Conservation (phyloP, 2,113 vertebrate species). For the Nicator chloris region DNA sequence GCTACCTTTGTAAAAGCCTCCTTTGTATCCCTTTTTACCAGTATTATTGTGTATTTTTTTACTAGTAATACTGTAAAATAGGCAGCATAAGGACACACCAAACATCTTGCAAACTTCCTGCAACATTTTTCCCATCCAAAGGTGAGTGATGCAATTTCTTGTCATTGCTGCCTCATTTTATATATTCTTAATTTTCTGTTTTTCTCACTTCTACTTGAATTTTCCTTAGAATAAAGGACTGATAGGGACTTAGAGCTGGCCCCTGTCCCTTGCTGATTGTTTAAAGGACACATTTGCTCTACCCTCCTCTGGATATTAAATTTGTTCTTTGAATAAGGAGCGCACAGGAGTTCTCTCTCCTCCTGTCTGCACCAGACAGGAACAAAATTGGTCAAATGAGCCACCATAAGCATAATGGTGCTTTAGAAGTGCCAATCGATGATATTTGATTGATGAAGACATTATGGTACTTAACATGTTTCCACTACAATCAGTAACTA, state of each 20-base stretch:
- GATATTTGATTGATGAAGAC: conserved; percentile 5
- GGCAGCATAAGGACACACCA: background rate
- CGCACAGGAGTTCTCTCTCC: background rate
- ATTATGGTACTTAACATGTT: conserved; percentile 5
- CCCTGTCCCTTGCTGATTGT: background rate
- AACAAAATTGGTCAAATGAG: background rate
- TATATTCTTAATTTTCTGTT: background rate
- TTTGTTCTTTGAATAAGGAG: background rate
- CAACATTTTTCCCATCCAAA: background rate
- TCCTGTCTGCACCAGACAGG: background rate
- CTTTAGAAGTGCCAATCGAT: background rate
- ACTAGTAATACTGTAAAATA: background rate
- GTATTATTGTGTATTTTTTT: background rate
- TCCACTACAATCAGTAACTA: background rate
- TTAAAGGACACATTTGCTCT: background rate
- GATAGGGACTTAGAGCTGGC: background rate
- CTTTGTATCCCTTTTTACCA: background rate
- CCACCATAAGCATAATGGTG: background rate
- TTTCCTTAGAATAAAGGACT: background rate
- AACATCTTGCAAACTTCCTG: background rate
- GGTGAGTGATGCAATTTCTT: background rate
- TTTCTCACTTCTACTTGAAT: background rate
- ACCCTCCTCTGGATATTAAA: background rate
- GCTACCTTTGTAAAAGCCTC: background rate
- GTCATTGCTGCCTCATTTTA: background rate